Percentiles rank a stretch among this genome's conserved stretches.
Evolutionary conservation across 2,888 invertebrate genomes (phyloP).

Genomic region (Andrena hattorfiana): DNA sequence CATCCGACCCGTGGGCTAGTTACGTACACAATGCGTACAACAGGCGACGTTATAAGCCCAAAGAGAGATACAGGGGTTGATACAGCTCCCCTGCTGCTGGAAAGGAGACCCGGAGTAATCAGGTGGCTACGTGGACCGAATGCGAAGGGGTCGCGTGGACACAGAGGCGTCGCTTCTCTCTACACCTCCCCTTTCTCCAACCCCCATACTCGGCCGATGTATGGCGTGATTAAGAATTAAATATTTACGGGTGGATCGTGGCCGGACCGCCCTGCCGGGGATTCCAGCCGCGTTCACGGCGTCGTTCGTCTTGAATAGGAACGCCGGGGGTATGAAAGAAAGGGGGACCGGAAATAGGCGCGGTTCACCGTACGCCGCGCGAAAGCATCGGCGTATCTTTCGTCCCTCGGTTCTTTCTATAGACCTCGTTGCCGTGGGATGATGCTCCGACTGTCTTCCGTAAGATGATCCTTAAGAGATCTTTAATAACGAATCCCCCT

Average conservation of each 20-base stretch:
- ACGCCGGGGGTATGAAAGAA: constrained; percentile 41
- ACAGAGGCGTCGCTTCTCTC: background rate
- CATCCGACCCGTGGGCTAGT: constrained; percentile 23
- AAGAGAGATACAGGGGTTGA: constrained; percentile 36
- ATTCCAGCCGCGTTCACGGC: constrained; percentile 43
- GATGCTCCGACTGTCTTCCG: constrained; percentile 21
- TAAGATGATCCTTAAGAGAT: constrained; percentile 61
- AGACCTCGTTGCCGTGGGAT: background rate
- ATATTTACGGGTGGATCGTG: constrained; percentile 60
- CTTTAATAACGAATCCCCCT: constrained; percentile 67
- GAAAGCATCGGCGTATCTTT: constrained; percentile 42
- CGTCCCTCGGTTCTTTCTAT: constrained; percentile 16
- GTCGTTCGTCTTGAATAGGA: constrained; percentile 57
- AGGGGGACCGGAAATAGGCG: constrained; percentile 53
- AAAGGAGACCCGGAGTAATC: constrained; percentile 51
- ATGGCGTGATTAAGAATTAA: constrained; percentile 71
- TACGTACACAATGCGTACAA: constrained; percentile 32
- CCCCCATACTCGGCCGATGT: constrained; percentile 10
- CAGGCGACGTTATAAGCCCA: background rate
- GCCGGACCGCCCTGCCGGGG: constrained; percentile 4
- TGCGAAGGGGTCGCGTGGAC: background rate
- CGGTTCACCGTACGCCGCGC: constrained; percentile 4
- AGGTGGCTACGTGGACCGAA: constrained; percentile 18
- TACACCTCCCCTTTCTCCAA: constrained; percentile 21
- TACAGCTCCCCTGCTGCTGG: background rate